Conservation (phyloP, 2,888 invertebrate genomes). For the Clunio marinus region DNA sequence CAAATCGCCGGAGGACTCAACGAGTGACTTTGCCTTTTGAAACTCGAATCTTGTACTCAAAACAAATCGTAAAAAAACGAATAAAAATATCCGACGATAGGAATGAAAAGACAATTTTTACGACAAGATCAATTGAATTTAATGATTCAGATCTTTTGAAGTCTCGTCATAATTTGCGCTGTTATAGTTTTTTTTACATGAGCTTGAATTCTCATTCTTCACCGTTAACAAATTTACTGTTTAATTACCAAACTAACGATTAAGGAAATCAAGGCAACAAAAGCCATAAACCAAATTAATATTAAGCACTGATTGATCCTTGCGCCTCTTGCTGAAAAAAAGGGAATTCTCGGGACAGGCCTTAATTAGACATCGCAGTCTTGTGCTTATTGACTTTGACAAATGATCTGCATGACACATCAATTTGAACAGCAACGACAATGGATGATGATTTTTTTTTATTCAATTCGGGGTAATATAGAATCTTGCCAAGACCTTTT, state of each 20-base stretch:
- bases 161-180: background rate
- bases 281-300: no score
- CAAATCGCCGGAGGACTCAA: background rate
- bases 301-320: no score
- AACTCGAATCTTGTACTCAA: background rate
- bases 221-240: constrained; percentile 1
- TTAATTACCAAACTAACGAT: constrained; percentile 3
- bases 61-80: background rate
- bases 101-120: constrained; percentile 9
- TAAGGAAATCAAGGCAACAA: no score
- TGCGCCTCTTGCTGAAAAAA: no score
- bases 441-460: background rate
- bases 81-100: constrained; percentile 3
- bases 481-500: no score
- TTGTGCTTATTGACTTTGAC: constrained; percentile 22
- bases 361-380: background rate
- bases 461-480: background rate
- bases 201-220: no score
- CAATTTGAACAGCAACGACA: constrained; percentile 8
- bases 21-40: background rate
- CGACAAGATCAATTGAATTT: constrained; percentile 14
- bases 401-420: constrained; percentile 36
- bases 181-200: no score
- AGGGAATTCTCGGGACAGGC: background rate
- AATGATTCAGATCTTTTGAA: constrained; percentile 1